These are phyloP conservation scores for Conomelus anceps DNA, from an alignment of 2,888 invertebrate species.

Conservation along the genomic window DNA sequence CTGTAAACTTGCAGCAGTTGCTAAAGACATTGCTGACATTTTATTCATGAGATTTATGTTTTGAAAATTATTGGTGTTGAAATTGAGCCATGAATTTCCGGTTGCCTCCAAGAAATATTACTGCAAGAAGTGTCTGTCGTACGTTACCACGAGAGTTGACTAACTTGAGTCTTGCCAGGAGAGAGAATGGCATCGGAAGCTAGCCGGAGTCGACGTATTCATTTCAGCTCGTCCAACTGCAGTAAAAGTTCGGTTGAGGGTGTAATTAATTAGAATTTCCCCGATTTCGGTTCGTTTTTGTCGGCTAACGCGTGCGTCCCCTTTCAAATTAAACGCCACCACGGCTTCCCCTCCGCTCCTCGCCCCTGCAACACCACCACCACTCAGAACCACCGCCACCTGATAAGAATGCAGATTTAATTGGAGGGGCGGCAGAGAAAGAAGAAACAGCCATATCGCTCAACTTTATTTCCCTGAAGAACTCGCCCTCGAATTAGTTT, in stretches of 20 bases:
- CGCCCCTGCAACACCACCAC: neutral
- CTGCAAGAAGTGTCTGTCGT: neutral
- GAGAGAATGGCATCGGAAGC: neutral
- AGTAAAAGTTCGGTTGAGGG: constrained; percentile 17
- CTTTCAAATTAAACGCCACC: constrained; percentile 8
- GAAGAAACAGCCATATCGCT: neutral
- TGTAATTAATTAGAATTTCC: constrained; percentile 17
- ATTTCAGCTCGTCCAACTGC: constrained; percentile 11
- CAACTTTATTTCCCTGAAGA: neutral
- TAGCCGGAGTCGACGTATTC: neutral
- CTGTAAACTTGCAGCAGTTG: neutral
- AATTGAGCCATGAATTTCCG: neutral
- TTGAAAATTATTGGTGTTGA: neutral
- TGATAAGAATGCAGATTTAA: constrained; percentile 11
- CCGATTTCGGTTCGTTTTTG: constrained; percentile 14
- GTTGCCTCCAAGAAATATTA: neutral
- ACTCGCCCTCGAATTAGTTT: neutral
- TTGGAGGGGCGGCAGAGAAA: neutral
- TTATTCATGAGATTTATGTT: neutral
- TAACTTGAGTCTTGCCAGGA: neutral
- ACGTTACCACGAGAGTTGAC: neutral
- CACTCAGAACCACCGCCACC: neutral
- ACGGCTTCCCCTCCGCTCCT: neutral
- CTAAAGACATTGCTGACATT: neutral
- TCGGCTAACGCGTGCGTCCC: neutral